Conservation (phyloP, 2,113 vertebrate species). For the Sinocyclocheilus grahami region DNA sequence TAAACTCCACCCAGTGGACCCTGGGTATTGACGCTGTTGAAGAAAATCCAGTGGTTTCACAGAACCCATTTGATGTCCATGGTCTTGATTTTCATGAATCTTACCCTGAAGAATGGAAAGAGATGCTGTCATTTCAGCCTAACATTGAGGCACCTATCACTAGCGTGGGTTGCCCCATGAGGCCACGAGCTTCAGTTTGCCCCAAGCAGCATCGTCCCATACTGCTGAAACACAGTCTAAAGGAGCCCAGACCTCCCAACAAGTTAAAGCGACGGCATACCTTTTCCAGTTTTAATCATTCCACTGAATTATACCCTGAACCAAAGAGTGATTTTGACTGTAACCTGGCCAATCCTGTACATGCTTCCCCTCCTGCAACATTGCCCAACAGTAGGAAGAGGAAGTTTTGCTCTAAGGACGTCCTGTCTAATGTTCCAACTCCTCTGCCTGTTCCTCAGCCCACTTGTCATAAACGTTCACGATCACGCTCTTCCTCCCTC, state of each 20-base stretch:
- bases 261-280: not conserved
- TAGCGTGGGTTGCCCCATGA: not conserved
- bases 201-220: not conserved
- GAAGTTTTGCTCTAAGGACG: slow-evolving; percentile 42
- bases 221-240: slow-evolving; percentile 7
- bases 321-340: not conserved
- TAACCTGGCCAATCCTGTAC: not conserved
- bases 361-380: not conserved
- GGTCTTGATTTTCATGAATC: slow-evolving; percentile 23
- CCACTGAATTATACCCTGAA: not conserved
- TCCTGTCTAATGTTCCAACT: slow-evolving; percentile 24
- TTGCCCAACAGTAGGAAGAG: slow-evolving; percentile 43
- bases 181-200: not conserved
- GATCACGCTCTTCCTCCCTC: slow-evolving; percentile 31
- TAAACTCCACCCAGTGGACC: slow-evolving; percentile 19
- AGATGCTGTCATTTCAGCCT: slow-evolving; percentile 32
- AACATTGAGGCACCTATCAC: not conserved
- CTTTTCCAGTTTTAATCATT: not conserved
- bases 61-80: not conserved
- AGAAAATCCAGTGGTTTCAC: slow-evolving; percentile 6
- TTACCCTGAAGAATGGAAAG: slow-evolving; percentile 42
- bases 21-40: not conserved
- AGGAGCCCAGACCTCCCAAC: slow-evolving; percentile 4
- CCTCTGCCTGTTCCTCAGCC: slow-evolving; percentile 35
- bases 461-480: slow-evolving; percentile 28